Evolutionary conservation across 2,113 vertebrate genomes (phyloP), one percentile per base, ranked within the genome.

Genomic region (Chaetops frenatus): DNA sequence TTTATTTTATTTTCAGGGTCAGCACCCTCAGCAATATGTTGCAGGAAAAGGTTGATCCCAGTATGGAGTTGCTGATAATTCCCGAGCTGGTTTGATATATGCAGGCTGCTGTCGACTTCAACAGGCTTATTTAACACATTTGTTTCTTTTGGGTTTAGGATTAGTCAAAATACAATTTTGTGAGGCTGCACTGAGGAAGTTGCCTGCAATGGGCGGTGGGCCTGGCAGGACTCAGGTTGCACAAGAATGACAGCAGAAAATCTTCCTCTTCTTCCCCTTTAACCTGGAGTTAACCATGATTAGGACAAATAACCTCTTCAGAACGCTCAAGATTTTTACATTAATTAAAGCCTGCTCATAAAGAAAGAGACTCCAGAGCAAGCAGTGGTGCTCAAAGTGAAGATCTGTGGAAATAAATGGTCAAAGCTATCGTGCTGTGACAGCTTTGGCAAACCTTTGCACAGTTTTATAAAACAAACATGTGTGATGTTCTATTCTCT

Each of bases 401-500:
- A 94, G 87, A 91, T 64, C 51, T 92, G 72, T 78, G 74, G 92
- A 96, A 96, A 89, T 50, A 91, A 94, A 90, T 60, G 71, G 50
- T 78, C 57, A 50, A n/a, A 79, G 71, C 64, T 71, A 38, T 80
- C 19, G 9, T 18, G 17, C 22, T 85, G 53, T 92, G 95, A 80
- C 81, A 96, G 84, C 84, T 94, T 81, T 76, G 57, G 86, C 95
- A 97, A 93, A 97, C 54, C 67, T 96, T 89, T 94, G 61, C 90
- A 91, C 77, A 78, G 47, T 96, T 97, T 91, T 96, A 13, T 78
- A 96, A 93, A 97, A 86, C 86, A 98, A 97, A 96, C 74, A 78
- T 9, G 19, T 67, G 28, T 67, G 86, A 64, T 80, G 56, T 38
- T 86, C 80, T 94, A 12, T 85, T 96, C 66, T 79, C 86, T 51